phyloP scores from a whole-genome alignment of 2,113 vertebrate genomes.

The Thamnophis sirtalis region DNA sequence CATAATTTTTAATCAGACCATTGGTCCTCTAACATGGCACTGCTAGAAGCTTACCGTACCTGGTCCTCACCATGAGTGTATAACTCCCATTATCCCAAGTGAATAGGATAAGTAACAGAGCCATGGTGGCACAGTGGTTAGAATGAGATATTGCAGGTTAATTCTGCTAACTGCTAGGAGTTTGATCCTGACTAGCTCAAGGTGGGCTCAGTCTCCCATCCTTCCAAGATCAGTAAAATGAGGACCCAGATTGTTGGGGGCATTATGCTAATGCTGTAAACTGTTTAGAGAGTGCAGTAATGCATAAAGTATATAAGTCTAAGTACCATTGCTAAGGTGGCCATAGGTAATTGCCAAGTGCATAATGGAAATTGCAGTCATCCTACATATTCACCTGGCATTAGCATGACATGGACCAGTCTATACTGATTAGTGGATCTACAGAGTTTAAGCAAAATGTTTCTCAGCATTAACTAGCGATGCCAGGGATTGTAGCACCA shows the following conservation, averaged over 20 bases:
- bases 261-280: background rate
- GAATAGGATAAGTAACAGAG: background rate
- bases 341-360: background rate
- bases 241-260: background rate
- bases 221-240: background rate
- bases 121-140: background rate
- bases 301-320: background rate
- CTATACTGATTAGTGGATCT: background rate
- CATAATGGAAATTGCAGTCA: background rate
- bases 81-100: background rate
- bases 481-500: background rate
- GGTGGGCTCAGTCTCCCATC: background rate
- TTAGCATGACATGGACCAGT: background rate
- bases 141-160: background rate
- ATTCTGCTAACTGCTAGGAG: background rate
- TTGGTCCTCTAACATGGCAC: background rate
- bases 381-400: background rate
- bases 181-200: background rate
- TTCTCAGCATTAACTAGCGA: background rate
- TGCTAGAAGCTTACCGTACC: background rate
- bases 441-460: background rate
- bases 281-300: background rate
- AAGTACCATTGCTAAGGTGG: background rate
- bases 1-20: background rate
- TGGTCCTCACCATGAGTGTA: background rate